Evolutionary conservation across 2,888 invertebrate genomes (phyloP), one percentile per base, ranked within the genome.

Genomic region (Oeneis ivallda): DNA sequence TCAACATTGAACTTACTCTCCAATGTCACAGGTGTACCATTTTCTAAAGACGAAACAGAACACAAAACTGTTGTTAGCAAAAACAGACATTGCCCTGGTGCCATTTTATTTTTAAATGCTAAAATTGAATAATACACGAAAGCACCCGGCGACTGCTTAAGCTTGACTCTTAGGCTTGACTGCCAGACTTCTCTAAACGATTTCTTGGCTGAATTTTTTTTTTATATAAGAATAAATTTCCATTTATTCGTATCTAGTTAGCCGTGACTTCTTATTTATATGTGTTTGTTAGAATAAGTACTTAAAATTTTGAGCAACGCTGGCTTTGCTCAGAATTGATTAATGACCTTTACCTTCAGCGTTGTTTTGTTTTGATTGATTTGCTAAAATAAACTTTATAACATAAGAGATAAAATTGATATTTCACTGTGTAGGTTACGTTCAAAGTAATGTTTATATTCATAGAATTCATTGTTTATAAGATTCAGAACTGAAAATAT

Each of bases 221-320:
- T 56, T 54, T 32, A 59, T 34, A 64, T 47, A 53, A 60, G 65
- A 66, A 52, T 61, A 68, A 61, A 54, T 67, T 64, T 64, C 37
- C 61, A 78, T 79, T 78, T 76, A 72, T 61, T 41, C 71, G 73
- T 75, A 72, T 79, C 82, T 74, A 68, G 85, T 76, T 86, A 72
- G 79, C 84, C 84, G 50, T 60, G 60, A 50, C 47, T 47, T 47
- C 49, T 50, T 11, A 47, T n/a, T 59, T 34, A 47, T 34, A 7
- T 7, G 37, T 37, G 37, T 37, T 37, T 37, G 9, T 8, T 1
- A 8, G 37, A 37, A 37, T 37, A 37, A 8, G 37, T 37, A n/a
- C n/a, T n/a, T n/a, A 6, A 8, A 7, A 8, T 61, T 10, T 56
- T 61, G 41, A 26, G 17, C 39, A 39, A 61, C 26, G 26, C 49